These are phyloP conservation scores for Piezodorus guildinii DNA, from an alignment of 1,140 invertebrate species.

Conservation along the genomic window DNA sequence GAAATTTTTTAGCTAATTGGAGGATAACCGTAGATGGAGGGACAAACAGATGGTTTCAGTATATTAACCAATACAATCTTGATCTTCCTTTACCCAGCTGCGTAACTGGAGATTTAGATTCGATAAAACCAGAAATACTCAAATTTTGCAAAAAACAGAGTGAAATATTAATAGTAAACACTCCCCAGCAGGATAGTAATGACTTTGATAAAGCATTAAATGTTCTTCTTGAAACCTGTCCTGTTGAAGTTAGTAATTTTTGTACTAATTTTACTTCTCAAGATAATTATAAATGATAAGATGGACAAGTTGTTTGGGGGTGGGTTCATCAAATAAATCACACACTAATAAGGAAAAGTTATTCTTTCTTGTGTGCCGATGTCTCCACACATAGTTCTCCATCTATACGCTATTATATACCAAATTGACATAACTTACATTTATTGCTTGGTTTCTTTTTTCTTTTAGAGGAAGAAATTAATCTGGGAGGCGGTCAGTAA, in stretches of 20 bases:
- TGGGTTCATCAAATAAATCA: no score
- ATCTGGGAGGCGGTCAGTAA: no score
- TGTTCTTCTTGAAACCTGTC: constrained; percentile 5
- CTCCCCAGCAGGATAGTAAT: constrained; percentile 58
- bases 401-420: no score
- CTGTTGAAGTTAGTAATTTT: not conserved
- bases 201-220: constrained; percentile 64
- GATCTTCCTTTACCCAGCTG: constrained; percentile 46
- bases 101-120: constrained; percentile 74
- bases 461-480: no score
- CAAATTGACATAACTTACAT: no score
- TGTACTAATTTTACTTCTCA: not conserved
- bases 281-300: no score
- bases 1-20: constrained; percentile 40
- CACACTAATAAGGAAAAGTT: no score
- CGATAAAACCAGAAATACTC: constrained; percentile 44
- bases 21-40: constrained; percentile 63
- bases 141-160: constrained; percentile 41
- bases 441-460: no score
- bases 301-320: no score
- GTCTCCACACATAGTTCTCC: no score
- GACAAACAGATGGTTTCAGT: constrained; percentile 50
- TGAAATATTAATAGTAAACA: constrained; percentile 44
- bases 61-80: constrained; percentile 36
- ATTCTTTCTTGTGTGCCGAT: no score